A percentile compares a stretch with the other conserved stretches of the same genome.
Evolutionary conservation across 2,113 vertebrate species (phyloP).

Genomic region (Corvus hawaiiensis): DNA sequence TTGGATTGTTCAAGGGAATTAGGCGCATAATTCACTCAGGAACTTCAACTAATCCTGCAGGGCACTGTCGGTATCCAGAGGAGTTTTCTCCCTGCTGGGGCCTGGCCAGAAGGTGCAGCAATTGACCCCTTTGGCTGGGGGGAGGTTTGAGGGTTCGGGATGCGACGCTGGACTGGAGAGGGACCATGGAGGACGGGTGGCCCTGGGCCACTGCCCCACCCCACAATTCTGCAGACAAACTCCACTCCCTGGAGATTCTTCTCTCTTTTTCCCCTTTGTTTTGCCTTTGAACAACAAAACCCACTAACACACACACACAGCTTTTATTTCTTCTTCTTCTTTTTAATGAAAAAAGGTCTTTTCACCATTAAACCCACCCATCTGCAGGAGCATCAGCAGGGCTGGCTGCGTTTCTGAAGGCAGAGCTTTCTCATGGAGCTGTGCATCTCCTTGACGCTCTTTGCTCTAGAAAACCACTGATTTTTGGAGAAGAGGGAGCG

Average conservation of each 20-base stretch:
- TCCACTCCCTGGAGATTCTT: not conserved
- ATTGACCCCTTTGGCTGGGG: not conserved
- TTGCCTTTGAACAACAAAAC: not conserved
- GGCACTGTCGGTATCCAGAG: not conserved
- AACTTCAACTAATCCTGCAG: not conserved
- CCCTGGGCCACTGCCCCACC: accelerated
- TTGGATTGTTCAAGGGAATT: not conserved
- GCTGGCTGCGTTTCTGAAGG: not conserved
- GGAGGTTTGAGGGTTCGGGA: not conserved
- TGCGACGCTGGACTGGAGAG: accelerated
- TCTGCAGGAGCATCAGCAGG: not conserved
- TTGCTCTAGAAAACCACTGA: accelerated
- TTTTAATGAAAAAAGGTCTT: accelerated
- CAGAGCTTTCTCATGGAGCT: not conserved
- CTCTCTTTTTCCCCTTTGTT: not conserved
- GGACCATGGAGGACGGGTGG: accelerated
- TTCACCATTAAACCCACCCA: not conserved
- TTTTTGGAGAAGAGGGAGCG: not conserved
- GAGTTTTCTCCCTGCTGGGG: not conserved
- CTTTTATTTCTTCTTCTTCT: not conserved
- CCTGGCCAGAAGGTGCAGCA: not conserved
- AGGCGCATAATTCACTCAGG: accelerated
- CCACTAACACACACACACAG: accelerated
- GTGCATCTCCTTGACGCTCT: accelerated
- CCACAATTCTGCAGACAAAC: not conserved